These are phyloP conservation scores for Hydrophis major DNA, from an alignment of 2,797 vertebrate species.

Conservation along the genomic window DNA sequence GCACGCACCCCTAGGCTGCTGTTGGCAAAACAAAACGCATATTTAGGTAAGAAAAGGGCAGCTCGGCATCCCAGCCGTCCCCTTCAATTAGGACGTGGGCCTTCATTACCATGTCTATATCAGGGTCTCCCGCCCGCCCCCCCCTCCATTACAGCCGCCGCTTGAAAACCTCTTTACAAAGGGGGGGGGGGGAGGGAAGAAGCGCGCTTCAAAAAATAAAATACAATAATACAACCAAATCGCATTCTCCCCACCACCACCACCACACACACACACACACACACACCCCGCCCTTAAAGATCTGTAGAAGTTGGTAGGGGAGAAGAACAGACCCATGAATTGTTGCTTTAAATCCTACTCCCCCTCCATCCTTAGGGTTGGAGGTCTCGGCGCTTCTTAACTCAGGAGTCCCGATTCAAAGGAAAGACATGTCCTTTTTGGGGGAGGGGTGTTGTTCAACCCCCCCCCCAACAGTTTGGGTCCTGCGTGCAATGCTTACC, in stretches of 20 bases:
- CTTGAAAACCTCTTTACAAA: not conserved
- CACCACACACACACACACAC: no score
- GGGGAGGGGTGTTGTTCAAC: not conserved
- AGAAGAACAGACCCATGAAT: not conserved
- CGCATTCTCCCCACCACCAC: no score
- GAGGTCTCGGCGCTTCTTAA: not conserved
- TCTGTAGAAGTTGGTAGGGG: not conserved
- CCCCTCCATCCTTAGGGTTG: not conserved
- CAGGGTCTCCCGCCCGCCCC: not conserved
- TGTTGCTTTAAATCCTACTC: no score
- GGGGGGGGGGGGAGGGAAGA: not conserved
- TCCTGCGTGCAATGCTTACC: not conserved
- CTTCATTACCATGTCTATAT: not conserved
- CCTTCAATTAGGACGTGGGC: not conserved
- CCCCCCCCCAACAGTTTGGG: not conserved
- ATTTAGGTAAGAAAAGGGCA: not conserved
- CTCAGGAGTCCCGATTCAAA: not conserved
- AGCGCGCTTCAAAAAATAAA: not conserved
- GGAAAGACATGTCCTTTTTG: not conserved
- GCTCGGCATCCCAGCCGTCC: not conserved
- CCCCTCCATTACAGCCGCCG: fast-evolving
- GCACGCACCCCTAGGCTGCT: not conserved
- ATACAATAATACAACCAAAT: not conserved
- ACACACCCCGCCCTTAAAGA: no score
- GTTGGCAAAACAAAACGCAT: not conserved